Percentiles rank a stretch among this genome's conserved stretches.
Evolutionary conservation across 2,797 vertebrate species (phyloP).

Genomic region (Bovichtus variegatus): DNA sequence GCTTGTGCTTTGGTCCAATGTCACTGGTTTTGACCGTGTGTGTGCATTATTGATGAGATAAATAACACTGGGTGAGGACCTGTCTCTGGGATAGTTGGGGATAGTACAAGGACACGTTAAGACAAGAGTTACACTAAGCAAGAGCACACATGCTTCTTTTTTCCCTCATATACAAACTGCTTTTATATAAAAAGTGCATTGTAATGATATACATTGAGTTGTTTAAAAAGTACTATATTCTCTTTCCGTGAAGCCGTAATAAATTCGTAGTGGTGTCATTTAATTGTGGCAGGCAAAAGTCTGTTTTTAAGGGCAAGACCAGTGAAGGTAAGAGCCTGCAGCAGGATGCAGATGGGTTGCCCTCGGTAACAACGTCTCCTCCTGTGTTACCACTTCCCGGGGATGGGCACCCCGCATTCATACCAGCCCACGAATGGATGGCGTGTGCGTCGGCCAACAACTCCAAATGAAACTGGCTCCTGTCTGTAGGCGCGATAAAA

Average conservation of each 20-base stretch:
- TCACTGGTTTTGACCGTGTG: conserved; percentile 51
- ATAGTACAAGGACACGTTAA: conserved; percentile 68
- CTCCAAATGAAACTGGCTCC: conserved; percentile 93
- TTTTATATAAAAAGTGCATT: conserved; percentile 85
- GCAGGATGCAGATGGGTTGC: conserved; percentile 69
- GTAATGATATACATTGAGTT: conserved; percentile 82
- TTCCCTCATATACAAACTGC: conserved; percentile 88
- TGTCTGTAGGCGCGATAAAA: conserved; percentile 95
- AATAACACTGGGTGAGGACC: conserved; percentile 77
- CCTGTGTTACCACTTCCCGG: conserved; percentile 94
- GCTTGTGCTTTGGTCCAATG: conserved; percentile 70
- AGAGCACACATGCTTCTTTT: conserved; percentile 83
- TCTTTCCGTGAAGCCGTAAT: conserved; percentile 80
- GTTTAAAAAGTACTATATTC: conserved; percentile 84
- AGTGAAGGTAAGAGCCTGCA: conserved; percentile 62
- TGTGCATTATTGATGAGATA: conserved; percentile 72
- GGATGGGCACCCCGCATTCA: conserved; percentile 97
- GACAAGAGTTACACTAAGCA: conserved; percentile 72
- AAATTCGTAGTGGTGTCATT: conserved; percentile 72
- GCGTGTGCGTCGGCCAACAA: conserved; percentile 91
- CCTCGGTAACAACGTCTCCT: conserved; percentile 52
- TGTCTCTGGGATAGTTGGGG: conserved; percentile 61
- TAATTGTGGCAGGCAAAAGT: conserved; percentile 76
- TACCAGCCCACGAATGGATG: conserved; percentile 98
- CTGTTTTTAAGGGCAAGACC: conserved; percentile 68